phyloP scores from a whole-genome alignment of 2,888 invertebrate species.

The Cyrtodaria siliqua region DNA sequence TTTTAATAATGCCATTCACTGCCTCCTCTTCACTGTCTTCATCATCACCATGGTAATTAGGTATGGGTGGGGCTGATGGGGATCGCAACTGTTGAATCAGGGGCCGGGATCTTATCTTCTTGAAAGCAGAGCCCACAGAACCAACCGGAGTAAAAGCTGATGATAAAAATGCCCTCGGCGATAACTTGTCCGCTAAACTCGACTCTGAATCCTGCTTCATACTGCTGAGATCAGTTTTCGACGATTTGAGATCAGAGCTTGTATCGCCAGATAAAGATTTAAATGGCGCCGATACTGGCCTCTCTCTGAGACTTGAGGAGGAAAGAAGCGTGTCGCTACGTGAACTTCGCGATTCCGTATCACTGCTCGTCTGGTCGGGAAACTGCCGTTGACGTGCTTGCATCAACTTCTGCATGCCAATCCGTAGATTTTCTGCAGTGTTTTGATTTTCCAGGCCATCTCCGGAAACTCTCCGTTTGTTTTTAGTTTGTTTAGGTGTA shows the following conservation, averaged over 20 bases:
- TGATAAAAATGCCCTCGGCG: constrained; percentile 77
- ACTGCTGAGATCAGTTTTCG: constrained; percentile 17
- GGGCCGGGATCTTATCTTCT: constrained; percentile 53
- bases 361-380: constrained; percentile 73
- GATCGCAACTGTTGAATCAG: constrained; percentile 67
- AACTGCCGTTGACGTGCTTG: constrained; percentile 72
- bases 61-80: constrained; percentile 79
- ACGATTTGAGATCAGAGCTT: constrained; percentile 65
- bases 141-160: constrained; percentile 67
- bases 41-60: constrained; percentile 72
- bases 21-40: constrained; percentile 70
- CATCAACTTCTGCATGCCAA: constrained; percentile 83
- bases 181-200: constrained; percentile 73
- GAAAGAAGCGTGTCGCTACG: constrained; percentile 49
- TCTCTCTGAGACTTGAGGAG: constrained; percentile 46
- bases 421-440: constrained; percentile 82
- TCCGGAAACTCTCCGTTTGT: constrained; percentile 29
- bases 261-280: constrained; percentile 69
- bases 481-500: constrained; percentile 17
- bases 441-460: constrained; percentile 79
- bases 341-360: constrained; percentile 75
- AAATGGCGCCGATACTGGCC: constrained; percentile 77
- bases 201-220: constrained; percentile 56
- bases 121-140: constrained; percentile 58
- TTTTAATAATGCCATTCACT: constrained; percentile 51